Base-by-base conservation (phyloP, 2,113 vertebrate genomes). In the Nesoenas mayeri region DNA sequence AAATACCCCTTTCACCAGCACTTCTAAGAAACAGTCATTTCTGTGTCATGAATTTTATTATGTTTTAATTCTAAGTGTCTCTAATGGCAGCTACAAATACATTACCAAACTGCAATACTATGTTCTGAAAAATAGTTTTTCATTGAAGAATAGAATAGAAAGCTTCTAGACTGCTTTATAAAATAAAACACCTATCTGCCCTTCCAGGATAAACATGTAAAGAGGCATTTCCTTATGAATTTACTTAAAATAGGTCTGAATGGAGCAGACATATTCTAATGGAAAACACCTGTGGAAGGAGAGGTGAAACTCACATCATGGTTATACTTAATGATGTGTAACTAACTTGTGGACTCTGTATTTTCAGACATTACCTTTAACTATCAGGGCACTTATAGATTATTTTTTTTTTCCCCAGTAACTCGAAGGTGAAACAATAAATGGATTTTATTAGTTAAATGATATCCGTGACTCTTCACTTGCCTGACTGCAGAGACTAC, bases 241-340 rank as follows among this genome's bases (percentile, higher is more conserved):
- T 92, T 96, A 94, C 79, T 94, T 96, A 93, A 97, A 95, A 96
- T 79, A 93, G 85, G 56, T 62, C 72, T 92, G 56, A 91, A 79
- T 47, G 67, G 26, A 92, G 82, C 72, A 93, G 91, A 96, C 92
- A 88, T 69, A 93, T 85, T 90, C 82, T 95, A 97, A 95, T 83
- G 90, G 85, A 94, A 97, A 97, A 90, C 84, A 94, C 73, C 78
- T 95, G 95, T 71, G 56, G 73, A 81, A 91, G 54, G 44, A 83
- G 65, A 26, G 81, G 82, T 78, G 62, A 88, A 95, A 96, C 65
- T 60, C 93, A 79, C 75, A 85, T 85, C 38, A 65, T 72, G 62
- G 69, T 79, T 92, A 61, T 47, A 84, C 36, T 92, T 84, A 86
- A 86, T 84, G 86, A 73, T 70, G 57, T 93, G 53, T 48, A 94